Base-by-base conservation (phyloP, 2,888 invertebrate genomes). In the Drosophila pseudotakahashii region DNA sequence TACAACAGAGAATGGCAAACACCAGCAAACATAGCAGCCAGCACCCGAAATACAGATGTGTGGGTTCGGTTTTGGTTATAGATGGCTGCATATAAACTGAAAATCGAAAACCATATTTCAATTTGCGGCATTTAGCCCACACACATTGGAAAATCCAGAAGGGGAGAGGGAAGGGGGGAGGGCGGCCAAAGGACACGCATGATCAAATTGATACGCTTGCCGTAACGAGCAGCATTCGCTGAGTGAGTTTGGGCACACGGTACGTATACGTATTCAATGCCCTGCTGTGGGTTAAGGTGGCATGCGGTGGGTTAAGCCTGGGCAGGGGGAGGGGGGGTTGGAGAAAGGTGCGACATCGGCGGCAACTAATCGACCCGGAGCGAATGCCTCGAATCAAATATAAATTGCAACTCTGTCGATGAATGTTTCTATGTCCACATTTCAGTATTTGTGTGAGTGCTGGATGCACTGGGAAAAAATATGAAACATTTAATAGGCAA, bases 41-140 rank as follows among this genome's bases (percentile, higher is more conserved):
- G 54, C 23, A 47, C 39, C 30, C 36, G 13, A 44, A 42, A 41
- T 32, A 51, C 54, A 55, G 34, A 60, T 23, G 48, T 55, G 52
- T 53, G 52, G 34, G 41, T 71, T 82, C 55, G 63, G 68, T 73
- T 78, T 78, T 72, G 77, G 83, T 83, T 82, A 86, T 86, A 77
- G 86, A 82, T 82, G 86, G 81, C 76, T 86, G 86, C 81, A 76
- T 83, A 86, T 82, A 86, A 82, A 86, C 83, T 81, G 79, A 81
- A 86, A 83, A 83, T 88, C 83, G 88, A 88, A 88, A 86, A 86
- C 88, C 83, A 88, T 83, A 88, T 83, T 88, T 83, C 83, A 83
- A 83, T 83, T 88, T 88, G 87, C 75, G 86, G 83, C 83, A 83
- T 86, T 83, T 86, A 83, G 78, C 86, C 80, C 83, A 85, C 64